A percentile compares a stretch with the other conserved stretches of the same genome.
These are phyloP conservation scores for Sciurus carolinensis DNA, from an alignment of 2,797 vertebrate genomes.

Conservation along the genomic window DNA sequence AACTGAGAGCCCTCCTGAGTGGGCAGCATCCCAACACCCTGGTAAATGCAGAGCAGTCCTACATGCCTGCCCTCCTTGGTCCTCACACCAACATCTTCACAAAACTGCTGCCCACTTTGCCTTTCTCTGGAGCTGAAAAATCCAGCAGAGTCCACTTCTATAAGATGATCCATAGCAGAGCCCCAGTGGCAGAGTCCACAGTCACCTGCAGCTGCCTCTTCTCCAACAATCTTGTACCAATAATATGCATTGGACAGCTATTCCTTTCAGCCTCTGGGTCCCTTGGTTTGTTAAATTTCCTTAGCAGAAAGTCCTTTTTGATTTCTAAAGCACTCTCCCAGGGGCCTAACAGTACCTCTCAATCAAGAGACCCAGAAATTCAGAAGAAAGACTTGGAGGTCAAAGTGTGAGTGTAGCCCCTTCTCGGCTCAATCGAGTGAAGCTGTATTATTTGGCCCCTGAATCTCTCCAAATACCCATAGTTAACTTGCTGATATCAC, in stretches of 20 bases:
- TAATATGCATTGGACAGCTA: neutral
- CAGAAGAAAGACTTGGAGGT: neutral
- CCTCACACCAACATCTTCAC: neutral
- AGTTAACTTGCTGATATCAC: neutral
- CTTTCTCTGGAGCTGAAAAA: neutral
- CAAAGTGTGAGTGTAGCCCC: neutral
- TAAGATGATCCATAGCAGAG: neutral
- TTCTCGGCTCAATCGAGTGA: neutral
- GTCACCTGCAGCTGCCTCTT: neutral
- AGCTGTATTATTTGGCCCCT: neutral
- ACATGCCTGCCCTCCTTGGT: neutral
- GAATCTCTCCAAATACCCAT: neutral
- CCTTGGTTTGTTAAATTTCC: neutral
- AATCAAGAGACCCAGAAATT: neutral
- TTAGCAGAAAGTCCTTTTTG: slow-evolving; percentile 16
- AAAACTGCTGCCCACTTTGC: neutral
- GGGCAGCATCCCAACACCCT: neutral
- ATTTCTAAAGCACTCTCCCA: neutral
- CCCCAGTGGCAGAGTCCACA: neutral
- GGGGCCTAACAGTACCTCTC: neutral
- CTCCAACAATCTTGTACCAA: neutral
- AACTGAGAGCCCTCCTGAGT: neutral
- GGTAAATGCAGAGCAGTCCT: neutral
- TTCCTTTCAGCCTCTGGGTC: neutral
- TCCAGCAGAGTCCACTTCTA: neutral